Conservation (phyloP, 2,797 vertebrate genomes). For the Coluber constrictor region DNA sequence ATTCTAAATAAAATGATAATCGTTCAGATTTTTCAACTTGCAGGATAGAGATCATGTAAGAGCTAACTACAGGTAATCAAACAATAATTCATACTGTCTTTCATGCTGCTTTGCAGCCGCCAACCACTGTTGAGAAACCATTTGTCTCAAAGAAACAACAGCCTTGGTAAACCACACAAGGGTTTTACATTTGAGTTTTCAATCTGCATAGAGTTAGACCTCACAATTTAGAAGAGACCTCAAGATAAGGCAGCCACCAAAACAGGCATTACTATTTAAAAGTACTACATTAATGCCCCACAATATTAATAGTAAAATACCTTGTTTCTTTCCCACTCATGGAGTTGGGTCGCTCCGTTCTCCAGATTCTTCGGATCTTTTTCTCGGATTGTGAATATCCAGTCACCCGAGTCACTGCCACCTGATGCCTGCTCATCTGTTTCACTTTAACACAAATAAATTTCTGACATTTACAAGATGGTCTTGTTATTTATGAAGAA, state of each 20-base stretch:
- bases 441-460: constrained; percentile 74
- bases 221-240: neutral
- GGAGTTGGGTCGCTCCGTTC: constrained; percentile 77
- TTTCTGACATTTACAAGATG: neutral
- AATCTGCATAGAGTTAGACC: neutral
- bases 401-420: constrained; percentile 77
- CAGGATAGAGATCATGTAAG: neutral
- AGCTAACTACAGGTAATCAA: neutral
- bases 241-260: neutral
- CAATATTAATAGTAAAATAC: constrained; percentile 53
- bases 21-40: neutral
- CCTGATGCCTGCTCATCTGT: constrained; percentile 81
- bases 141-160: neutral
- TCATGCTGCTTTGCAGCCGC: neutral
- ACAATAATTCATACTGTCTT: neutral
- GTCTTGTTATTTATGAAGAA: neutral
- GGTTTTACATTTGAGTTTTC: neutral
- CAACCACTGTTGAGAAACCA: too few relatives aligned
- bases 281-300: neutral
- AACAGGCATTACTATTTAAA: neutral
- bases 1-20: neutral
- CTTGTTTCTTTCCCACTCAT: constrained; percentile 79
- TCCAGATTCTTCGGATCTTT: constrained; percentile 79
- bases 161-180: neutral
- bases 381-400: constrained; percentile 91